These are phyloP conservation scores for Philonicus albiceps DNA, from an alignment of 2,888 invertebrate genomes.

Conservation along the genomic window DNA sequence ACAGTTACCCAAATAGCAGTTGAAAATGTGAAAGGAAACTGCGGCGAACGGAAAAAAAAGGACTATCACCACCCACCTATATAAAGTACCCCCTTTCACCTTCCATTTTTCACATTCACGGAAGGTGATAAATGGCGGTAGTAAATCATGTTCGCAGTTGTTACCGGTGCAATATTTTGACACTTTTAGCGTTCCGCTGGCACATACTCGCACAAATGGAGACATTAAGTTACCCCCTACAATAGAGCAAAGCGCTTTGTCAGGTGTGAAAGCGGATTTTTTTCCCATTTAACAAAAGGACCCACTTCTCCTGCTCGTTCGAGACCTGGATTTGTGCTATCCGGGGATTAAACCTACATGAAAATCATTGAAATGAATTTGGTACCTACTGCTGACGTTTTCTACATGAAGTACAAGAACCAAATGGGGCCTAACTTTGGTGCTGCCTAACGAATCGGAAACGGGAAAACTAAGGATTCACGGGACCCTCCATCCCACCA, in stretches of 20 bases:
- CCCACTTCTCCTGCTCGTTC: background rate
- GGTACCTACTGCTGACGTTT: background rate
- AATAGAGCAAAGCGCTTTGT: conserved; percentile 27
- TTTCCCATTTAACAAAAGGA: conserved; percentile 18
- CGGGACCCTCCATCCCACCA: background rate
- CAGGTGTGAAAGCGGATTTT: conserved; percentile 37
- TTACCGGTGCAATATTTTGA: conserved; percentile 45
- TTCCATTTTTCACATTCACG: conserved; percentile 44
- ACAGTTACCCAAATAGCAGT: conserved; percentile 7
- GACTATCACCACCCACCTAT: conserved; percentile 7
- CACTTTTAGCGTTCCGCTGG: conserved; percentile 40
- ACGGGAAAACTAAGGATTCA: conserved; percentile 1
- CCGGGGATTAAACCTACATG: background rate
- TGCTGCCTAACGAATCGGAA: conserved; percentile 20
- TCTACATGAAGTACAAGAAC: background rate
- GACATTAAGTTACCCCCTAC: conserved; percentile 7
- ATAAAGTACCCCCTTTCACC: conserved; percentile 17
- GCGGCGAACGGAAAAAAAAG: background rate
- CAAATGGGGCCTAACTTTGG: background rate
- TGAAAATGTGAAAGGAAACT: background rate
- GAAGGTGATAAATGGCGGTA: conserved; percentile 41
- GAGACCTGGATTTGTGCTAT: background rate
- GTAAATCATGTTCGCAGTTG: conserved; percentile 46
- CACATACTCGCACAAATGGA: conserved; percentile 29
- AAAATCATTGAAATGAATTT: conserved; percentile 2